Conservation (phyloP, 2,888 invertebrate species). For the Dendrolimus houi region DNA sequence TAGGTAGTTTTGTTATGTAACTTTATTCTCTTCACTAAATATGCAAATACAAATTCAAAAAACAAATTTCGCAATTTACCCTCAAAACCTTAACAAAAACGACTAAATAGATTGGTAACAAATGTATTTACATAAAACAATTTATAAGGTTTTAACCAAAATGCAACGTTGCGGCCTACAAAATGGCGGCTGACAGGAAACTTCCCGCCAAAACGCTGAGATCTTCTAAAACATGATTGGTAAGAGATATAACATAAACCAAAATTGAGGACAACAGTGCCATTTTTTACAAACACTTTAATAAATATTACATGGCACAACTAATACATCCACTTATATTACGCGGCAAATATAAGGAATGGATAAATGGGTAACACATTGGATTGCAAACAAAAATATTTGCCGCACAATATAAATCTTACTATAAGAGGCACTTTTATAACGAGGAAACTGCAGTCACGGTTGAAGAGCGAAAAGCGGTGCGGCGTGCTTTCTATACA, state of each 20-base stretch:
- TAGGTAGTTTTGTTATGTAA: conserved; percentile 43
- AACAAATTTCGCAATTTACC: conserved; percentile 42
- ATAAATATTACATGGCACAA: conserved; percentile 35
- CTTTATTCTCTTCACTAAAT: conserved; percentile 70
- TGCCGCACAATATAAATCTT: conserved; percentile 18
- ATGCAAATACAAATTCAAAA: conserved; percentile 30
- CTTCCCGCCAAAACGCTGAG: conserved; percentile 22
- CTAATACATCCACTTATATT: conserved; percentile 16
- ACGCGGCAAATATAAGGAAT: too few relatives aligned
- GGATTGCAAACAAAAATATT: too few relatives aligned
- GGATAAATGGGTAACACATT: too few relatives aligned
- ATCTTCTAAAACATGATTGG: conserved; percentile 34
- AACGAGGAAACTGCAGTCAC: conserved; percentile 18
- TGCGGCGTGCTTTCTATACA: too few relatives aligned
- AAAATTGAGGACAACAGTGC: conserved; percentile 2
- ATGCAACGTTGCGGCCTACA: conserved; percentile 11
- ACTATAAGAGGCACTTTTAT: conserved; percentile 55
- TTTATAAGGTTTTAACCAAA: conserved; percentile 5
- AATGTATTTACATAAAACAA: conserved; percentile 38
- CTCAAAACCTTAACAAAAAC: conserved; percentile 43
- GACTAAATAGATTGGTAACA: conserved; percentile 57
- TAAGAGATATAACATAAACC: conserved; percentile 25
- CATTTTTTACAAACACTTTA: conserved; percentile 12
- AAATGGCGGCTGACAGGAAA: conserved; percentile 8
- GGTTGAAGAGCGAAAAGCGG: conserved; percentile 11